A percentile compares a stretch with the other conserved stretches of the same genome.
Conservation (phyloP, 2,797 vertebrate genomes). For the Rhinophrynus dorsalis region DNA sequence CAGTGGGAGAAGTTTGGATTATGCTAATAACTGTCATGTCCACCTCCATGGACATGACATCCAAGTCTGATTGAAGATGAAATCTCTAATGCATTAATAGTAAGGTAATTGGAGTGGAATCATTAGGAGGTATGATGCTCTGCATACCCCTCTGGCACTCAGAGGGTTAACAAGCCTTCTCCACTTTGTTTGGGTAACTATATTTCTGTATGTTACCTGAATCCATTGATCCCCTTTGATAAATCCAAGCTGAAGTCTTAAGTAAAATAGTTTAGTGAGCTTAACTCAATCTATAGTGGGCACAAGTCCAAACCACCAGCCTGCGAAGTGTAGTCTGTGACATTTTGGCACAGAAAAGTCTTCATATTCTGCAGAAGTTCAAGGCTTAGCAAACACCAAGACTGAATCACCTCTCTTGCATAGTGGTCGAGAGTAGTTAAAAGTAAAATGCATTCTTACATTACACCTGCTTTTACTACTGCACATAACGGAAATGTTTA, state of each 20-base stretch:
- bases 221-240: not conserved
- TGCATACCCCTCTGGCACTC: too few relatives aligned
- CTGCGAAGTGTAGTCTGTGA: not conserved
- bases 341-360: not conserved
- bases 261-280: not conserved
- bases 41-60: too few relatives aligned
- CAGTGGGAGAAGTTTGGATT: too few relatives aligned
- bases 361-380: conserved; percentile 8
- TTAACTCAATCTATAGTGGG: not conserved
- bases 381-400: not conserved
- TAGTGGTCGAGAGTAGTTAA: not conserved
- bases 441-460: conserved; percentile 14
- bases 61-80: too few relatives aligned
- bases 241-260: not conserved
- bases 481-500: conserved; percentile 13
- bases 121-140: too few relatives aligned
- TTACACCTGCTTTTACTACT: conserved; percentile 35
- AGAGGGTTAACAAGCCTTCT: not conserved
- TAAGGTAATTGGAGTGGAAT: too few relatives aligned
- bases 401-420: conserved; percentile 15
- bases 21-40: too few relatives aligned
- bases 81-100: too few relatives aligned
- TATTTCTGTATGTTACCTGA: not conserved
- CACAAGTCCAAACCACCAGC: not conserved
- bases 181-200: not conserved